Evolutionary conservation across 2,113 vertebrate species (phyloP).

Genomic region (Leiothrix lutea): DNA sequence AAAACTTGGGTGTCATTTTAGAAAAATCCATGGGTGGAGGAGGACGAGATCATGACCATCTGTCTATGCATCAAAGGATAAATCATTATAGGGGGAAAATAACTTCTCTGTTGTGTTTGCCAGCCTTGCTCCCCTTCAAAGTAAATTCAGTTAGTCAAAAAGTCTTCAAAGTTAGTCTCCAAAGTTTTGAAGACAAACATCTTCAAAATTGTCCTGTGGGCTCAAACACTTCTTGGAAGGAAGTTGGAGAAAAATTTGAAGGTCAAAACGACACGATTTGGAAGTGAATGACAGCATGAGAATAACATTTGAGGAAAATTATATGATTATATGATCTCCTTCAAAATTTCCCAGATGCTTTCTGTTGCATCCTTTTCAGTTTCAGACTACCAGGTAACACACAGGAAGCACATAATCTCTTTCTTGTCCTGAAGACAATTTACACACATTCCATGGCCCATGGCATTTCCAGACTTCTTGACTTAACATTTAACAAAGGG

Average conservation of each 20-base stretch:
- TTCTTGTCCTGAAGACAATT: neutral
- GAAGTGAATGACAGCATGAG: conserved; percentile 1
- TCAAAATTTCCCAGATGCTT: neutral
- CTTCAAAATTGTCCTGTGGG: conserved; percentile 32
- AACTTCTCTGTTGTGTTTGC: conserved; percentile 43
- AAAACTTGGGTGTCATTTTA: conserved; percentile 82
- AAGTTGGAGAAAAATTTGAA: neutral
- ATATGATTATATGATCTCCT: neutral
- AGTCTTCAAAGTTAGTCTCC: no score
- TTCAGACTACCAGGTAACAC: neutral
- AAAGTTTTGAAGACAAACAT: conserved; percentile 9
- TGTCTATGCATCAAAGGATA: conserved; percentile 68
- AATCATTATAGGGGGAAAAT: conserved; percentile 43
- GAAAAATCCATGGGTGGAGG: conserved; percentile 77
- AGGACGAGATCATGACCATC: conserved; percentile 75
- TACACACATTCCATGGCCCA: neutral
- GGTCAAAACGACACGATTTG: neutral
- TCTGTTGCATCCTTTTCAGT: neutral
- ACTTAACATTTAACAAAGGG: neutral
- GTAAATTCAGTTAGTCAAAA: conserved; percentile 23
- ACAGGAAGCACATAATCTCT: neutral
- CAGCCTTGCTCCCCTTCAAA: conserved; percentile 18
- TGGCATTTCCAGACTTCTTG: neutral
- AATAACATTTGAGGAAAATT: neutral
- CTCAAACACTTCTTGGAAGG: neutral